Evolutionary conservation across 2,888 invertebrate species (phyloP).

Genomic region (Tetropium fuscum): DNA sequence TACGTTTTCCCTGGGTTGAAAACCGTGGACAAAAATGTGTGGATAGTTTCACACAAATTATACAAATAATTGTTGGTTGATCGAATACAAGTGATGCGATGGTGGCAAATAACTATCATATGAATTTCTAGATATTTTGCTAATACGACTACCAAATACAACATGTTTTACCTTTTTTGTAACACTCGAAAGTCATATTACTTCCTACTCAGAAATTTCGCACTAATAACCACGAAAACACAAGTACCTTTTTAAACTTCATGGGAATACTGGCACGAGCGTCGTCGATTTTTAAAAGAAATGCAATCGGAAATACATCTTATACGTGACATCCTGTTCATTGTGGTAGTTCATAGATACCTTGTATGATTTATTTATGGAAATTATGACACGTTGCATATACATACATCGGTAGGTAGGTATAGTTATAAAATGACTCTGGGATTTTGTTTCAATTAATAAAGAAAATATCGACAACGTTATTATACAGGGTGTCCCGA

Average conservation of each 20-base stretch:
- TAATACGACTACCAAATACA: neutral
- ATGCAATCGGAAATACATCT: slow-evolving; percentile 17
- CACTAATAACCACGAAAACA: neutral
- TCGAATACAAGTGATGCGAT: too few relatives aligned
- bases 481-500: too few relatives aligned
- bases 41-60: too few relatives aligned
- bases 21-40: too few relatives aligned
- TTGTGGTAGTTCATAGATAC: neutral
- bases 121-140: neutral
- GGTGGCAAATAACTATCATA: neutral
- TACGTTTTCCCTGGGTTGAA: too few relatives aligned
- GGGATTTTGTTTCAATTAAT: too few relatives aligned
- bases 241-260: neutral
- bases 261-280: neutral
- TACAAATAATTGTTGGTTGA: too few relatives aligned
- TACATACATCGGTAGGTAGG: too few relatives aligned
- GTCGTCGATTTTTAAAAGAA: slow-evolving; percentile 6
- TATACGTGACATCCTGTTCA: slow-evolving; percentile 17
- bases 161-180: neutral
- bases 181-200: neutral
- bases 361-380: slow-evolving; percentile 13
- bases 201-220: neutral
- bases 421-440: too few relatives aligned
- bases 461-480: too few relatives aligned
- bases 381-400: neutral